Conservation (phyloP, 2,797 vertebrate genomes). For the Mus spretus region DNA sequence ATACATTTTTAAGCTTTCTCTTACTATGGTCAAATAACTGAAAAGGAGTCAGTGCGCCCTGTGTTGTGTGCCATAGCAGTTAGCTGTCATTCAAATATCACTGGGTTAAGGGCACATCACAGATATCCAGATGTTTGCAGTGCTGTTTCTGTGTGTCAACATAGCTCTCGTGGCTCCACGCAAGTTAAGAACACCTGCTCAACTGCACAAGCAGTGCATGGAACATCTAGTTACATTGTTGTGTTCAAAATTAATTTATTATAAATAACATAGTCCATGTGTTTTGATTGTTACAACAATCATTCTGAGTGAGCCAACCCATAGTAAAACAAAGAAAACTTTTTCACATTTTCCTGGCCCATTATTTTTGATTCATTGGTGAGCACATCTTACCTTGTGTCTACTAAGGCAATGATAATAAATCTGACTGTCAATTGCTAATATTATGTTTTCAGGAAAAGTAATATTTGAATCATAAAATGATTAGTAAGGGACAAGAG, state of each 20-base stretch:
- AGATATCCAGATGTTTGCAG: constrained; percentile 27
- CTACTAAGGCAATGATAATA: constrained; percentile 1
- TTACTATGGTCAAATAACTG: constrained; percentile 51
- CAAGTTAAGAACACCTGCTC: constrained; percentile 32
- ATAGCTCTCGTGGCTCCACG: neutral
- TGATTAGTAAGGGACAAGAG: constrained; percentile 30
- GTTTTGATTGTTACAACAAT: neutral
- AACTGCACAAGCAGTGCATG: constrained; percentile 10
- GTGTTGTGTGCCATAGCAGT: constrained; percentile 2
- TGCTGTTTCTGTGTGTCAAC: constrained; percentile 31
- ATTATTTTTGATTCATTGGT: constrained; percentile 54
- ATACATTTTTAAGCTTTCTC: constrained; percentile 44
- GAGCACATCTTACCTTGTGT: neutral
- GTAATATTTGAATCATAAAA: constrained; percentile 22
- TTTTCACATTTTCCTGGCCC: neutral
- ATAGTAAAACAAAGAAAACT: neutral
- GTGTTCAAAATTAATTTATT: neutral
- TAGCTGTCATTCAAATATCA: constrained; percentile 74
- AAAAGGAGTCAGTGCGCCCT: neutral
- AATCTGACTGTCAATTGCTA: constrained; percentile 46
- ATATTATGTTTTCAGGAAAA: constrained; percentile 35
- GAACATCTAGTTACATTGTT: constrained; percentile 6
- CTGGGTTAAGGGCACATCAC: constrained; percentile 56
- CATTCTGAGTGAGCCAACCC: neutral
- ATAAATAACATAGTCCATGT: neutral